These are phyloP conservation scores for Carposina sasakii DNA, from an alignment of 1,140 invertebrate genomes.

Conservation along the genomic window DNA sequence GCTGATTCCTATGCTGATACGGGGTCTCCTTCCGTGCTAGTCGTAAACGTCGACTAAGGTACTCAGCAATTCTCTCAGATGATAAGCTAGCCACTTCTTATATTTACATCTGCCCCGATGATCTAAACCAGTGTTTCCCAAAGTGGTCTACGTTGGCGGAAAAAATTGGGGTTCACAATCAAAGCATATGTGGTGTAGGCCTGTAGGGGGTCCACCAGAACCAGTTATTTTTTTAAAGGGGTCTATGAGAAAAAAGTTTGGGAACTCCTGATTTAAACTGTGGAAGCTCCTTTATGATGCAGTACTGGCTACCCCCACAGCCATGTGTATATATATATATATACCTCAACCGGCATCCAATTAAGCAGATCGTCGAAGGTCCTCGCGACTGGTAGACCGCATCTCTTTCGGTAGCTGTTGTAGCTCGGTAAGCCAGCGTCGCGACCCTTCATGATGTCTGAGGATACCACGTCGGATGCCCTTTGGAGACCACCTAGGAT, in stretches of 20 bases:
- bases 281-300: neutral
- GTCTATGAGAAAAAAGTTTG: neutral
- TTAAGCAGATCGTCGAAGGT: conserved; percentile 73
- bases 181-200: neutral
- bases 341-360: conserved; percentile 74
- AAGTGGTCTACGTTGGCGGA: too few species aligned
- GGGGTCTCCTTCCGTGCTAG: too few species aligned
- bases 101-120: too few species aligned
- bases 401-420: conserved; percentile 79
- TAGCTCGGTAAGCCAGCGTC: conserved; percentile 81
- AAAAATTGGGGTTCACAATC: neutral
- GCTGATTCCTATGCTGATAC: too few species aligned
- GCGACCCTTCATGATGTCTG: conserved; percentile 80
- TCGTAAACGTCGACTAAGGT: too few species aligned
- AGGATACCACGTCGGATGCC: conserved; percentile 70
- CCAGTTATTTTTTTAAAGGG: neutral
- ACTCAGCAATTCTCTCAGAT: too few species aligned
- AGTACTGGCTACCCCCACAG: neutral
- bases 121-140: too few species aligned
- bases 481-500: conserved; percentile 15
- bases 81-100: too few species aligned
- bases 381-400: conserved; percentile 70
- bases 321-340: neutral
- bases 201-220: neutral
- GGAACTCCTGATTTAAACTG: neutral